Evolutionary conservation across 2,113 vertebrate species (phyloP).

Genomic region (Calidris pygmaea): DNA sequence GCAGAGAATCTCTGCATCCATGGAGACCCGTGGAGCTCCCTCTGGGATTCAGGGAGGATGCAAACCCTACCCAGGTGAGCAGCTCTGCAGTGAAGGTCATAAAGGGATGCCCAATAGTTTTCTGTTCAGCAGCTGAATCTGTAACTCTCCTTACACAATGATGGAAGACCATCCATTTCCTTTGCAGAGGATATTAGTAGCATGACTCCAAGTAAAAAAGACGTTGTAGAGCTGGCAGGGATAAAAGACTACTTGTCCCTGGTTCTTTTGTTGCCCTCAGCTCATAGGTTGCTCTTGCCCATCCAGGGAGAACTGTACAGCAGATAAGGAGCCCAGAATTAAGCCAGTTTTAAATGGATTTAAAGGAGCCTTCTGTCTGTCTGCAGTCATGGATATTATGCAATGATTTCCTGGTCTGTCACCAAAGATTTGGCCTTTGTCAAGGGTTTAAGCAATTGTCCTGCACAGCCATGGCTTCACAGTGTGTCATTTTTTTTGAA

Average conservation of each 20-base stretch:
- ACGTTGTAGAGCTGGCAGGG: background rate
- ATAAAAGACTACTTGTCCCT: background rate
- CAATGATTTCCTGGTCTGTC: background rate
- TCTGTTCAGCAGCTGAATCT: background rate
- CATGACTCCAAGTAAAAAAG: background rate
- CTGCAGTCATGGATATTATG: background rate
- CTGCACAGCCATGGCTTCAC: background rate
- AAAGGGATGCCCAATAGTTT: background rate
- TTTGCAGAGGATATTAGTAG: background rate
- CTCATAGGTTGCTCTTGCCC: background rate
- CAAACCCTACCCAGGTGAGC: background rate
- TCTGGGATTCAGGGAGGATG: background rate
- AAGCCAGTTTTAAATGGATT: background rate
- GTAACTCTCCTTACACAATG: background rate
- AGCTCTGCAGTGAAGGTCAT: background rate
- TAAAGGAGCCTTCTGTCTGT: background rate
- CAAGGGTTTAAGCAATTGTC: background rate
- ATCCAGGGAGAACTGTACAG: background rate
- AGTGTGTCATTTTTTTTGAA: rapidly evolving
- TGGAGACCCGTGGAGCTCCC: rapidly evolving
- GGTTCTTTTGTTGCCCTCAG: background rate
- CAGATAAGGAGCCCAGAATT: background rate
- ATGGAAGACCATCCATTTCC: background rate
- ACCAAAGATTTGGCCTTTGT: background rate
- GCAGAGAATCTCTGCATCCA: background rate